A percentile compares a stretch with the other conserved stretches of the same genome.
Conservation (phyloP, 1,140 invertebrate species). For the Zaprionus nigranus region DNA sequence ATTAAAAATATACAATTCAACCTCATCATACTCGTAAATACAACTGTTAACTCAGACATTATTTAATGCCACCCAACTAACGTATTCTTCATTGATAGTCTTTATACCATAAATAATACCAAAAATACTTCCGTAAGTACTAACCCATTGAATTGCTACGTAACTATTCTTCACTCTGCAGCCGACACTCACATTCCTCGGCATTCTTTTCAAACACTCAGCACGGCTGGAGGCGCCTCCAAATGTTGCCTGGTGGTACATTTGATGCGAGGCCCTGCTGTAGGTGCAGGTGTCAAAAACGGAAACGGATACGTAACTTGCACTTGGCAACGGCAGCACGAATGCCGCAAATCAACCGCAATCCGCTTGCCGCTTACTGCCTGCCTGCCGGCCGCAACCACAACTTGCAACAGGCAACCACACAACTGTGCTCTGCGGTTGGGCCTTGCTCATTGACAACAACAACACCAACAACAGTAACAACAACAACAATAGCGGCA, state of each 20-base stretch:
- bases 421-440: constrained; percentile 37
- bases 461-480: neutral
- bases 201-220: neutral
- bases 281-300: constrained; percentile 47
- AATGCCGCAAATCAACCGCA: constrained; percentile 13
- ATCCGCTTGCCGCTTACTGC: neutral
- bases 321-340: constrained; percentile 33
- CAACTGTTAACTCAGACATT: neutral
- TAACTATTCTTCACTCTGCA: neutral
- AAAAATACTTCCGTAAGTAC: neutral
- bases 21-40: neutral
- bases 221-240: neutral
- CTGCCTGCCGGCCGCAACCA: neutral
- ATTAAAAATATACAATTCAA: no score
- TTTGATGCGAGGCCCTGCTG: constrained; percentile 8
- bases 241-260: constrained; percentile 19
- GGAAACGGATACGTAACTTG: constrained; percentile 52
- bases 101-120: neutral
- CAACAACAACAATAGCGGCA: neutral
- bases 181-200: neutral
- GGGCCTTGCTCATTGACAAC: constrained; percentile 11
- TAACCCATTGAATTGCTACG: neutral
- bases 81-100: neutral
- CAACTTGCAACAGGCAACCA: constrained; percentile 23
- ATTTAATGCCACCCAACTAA: neutral